Percentiles rank a stretch among this genome's conserved stretches.
phyloP scores from a whole-genome alignment of 37 sponge, comb jelly and placozoan species.

The Dysidea cf. avara region DNA sequence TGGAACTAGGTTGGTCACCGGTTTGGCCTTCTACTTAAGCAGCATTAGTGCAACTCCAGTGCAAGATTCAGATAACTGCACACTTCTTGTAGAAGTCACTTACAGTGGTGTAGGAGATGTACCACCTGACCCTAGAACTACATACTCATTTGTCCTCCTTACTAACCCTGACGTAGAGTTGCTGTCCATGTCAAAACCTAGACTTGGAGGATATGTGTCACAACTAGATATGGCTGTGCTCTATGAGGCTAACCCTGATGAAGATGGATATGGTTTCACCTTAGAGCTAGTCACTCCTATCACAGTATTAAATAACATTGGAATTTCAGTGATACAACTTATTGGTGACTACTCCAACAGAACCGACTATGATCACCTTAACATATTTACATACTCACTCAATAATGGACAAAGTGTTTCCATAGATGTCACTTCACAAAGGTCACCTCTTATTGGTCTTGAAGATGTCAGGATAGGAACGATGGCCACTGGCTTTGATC shows the following conservation, averaged over 20 bases:
- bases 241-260: no score
- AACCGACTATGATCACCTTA: slow-evolving; percentile 14
- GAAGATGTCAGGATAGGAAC: slow-evolving; percentile 15
- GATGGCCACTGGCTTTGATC: slow-evolving; percentile 22
- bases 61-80: slow-evolving; percentile 1
- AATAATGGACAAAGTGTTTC: no score
- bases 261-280: no score
- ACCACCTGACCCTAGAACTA: neutral
- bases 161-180: slow-evolving; percentile 29
- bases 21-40: slow-evolving; percentile 37
- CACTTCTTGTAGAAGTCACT: slow-evolving; percentile 6
- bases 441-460: neutral
- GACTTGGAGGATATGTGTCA: no score
- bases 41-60: neutral
- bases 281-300: no score
- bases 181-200: neutral
- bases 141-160: slow-evolving; percentile 19
- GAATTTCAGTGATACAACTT: slow-evolving; percentile 22
- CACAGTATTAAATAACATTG: no score
- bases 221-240: no score
- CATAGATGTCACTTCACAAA: no score
- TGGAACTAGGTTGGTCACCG: slow-evolving; percentile 15
- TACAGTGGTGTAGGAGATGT: neutral
- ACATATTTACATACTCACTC: no score
- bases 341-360: slow-evolving; percentile 7